Evolutionary conservation across 2,113 vertebrate species (phyloP), one percentile per base, ranked within the genome.

Genomic region (Hemichromis elongatus): DNA sequence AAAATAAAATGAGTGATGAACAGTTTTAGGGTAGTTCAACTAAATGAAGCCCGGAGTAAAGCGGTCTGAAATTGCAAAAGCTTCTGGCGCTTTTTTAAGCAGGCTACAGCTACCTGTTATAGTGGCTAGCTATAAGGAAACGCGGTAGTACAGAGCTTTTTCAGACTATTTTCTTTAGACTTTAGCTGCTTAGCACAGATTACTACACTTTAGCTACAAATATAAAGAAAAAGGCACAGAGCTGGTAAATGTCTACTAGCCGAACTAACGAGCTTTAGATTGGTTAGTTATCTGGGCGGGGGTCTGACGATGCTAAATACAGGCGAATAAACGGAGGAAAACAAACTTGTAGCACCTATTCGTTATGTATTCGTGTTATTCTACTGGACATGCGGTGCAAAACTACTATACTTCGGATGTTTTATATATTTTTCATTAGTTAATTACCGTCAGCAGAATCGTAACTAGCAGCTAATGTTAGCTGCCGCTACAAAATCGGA

Each of bases 401-500:
- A 9, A 19, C 11, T 3, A 2, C 5, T 19, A 2, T 8, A 56
- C 24, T 59, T 80, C 6, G 8, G 24, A 21, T 52, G 28, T 14
- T 5, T 2, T 4, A 13, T 6, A 30, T 2, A 42, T 21, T 7
- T 11, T 13, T 26, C 19, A 85, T 19, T 16, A 2, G 16, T 18
- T n/a, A 33, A n/a, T n/a, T 42, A 10, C 47, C 28, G 8, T 40
- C 3, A 11, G 24, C 14, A 26, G 2, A n/a, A 24, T 40, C 1
- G 24, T 5, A 52, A 24, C 45, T 73, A 18, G 19, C 7, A 70
- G 87, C 91, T 81, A 79, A 75, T 1, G 54, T 80, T 93, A 91
- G 92, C 92, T 68, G 3, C 4, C 2, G 59, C 77, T 77, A 13
- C 88, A 50, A 87, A 81, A 47, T 83, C 73, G 37, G 52, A 84